Percentiles rank a stretch among this genome's conserved stretches.
phyloP scores from a whole-genome alignment of 2,113 vertebrate species.

The Hippocampus guttulatus region DNA sequence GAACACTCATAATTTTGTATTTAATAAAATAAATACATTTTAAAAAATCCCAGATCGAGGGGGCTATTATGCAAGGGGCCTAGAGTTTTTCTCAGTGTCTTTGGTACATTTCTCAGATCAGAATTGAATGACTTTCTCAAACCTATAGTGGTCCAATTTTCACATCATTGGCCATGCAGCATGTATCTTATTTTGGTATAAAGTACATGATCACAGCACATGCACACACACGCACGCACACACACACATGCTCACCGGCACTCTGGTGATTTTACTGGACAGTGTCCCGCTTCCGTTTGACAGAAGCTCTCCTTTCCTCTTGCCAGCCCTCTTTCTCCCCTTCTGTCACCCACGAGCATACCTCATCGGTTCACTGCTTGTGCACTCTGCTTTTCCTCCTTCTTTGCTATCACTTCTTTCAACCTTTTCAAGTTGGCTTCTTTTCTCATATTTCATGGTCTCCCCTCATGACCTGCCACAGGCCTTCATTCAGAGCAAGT shows the following conservation, averaged over 20 bases:
- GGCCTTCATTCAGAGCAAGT: conserved; percentile 38
- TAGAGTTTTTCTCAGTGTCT: too few relatives aligned
- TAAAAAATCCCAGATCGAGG: too few relatives aligned
- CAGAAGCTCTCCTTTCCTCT: conserved; percentile 56
- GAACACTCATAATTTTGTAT: too few relatives aligned
- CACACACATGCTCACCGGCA: neutral
- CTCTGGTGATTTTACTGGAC: conserved; percentile 54
- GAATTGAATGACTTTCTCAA: too few relatives aligned
- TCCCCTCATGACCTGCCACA: conserved; percentile 7
- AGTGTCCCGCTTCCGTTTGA: conserved; percentile 66
- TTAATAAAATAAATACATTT: too few relatives aligned
- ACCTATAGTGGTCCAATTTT: too few relatives aligned
- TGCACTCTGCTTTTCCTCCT: conserved; percentile 8
- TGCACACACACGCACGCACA: conserved; percentile 18
- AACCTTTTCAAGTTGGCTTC: neutral
- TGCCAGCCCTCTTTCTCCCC: conserved; percentile 32
- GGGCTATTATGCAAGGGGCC: too few relatives aligned
- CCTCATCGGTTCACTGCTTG: conserved; percentile 4
- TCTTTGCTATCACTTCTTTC: neutral
- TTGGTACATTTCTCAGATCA: too few relatives aligned
- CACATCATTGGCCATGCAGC: neutral
- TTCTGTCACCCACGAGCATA: conserved; percentile 30
- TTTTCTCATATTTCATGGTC: neutral
- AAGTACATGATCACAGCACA: conserved; percentile 45
- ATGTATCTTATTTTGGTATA: conserved; percentile 48